Evolutionary conservation across 2,113 vertebrate species (phyloP).

Genomic region (Myotis brandtii): DNA sequence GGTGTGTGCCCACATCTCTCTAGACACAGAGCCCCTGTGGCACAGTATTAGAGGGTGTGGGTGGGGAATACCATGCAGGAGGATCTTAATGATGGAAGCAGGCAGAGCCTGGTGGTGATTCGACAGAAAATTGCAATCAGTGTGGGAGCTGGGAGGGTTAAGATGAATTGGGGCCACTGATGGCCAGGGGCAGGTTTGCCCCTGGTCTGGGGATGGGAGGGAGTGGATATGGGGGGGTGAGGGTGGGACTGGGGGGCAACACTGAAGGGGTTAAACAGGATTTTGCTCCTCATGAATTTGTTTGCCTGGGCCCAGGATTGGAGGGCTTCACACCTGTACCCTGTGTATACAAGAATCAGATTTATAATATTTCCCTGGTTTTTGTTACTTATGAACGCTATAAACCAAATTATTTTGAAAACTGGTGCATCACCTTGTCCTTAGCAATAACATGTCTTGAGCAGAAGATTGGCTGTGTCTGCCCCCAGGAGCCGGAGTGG

Average conservation of each 20-base stretch:
- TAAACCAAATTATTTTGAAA: slow-evolving; percentile 89
- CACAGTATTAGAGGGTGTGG: slow-evolving; percentile 66
- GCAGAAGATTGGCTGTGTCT: slow-evolving; percentile 83
- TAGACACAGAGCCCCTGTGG: slow-evolving; percentile 50
- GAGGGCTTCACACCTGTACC: slow-evolving; percentile 78
- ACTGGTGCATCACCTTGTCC: slow-evolving; percentile 85
- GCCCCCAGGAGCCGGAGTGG: slow-evolving; percentile 79
- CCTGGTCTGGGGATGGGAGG: slow-evolving; percentile 68
- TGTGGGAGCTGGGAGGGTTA: slow-evolving; percentile 73
- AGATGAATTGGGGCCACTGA: slow-evolving; percentile 73
- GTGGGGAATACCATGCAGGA: slow-evolving; percentile 19
- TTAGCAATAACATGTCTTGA: slow-evolving; percentile 88
- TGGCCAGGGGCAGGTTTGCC: slow-evolving; percentile 52
- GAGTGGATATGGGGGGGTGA: slow-evolving; percentile 29
- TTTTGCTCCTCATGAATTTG: slow-evolving; percentile 81
- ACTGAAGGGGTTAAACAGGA: slow-evolving; percentile 77
- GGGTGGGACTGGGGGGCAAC: slow-evolving; percentile 71
- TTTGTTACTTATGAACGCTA: slow-evolving; percentile 88
- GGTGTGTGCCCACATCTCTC: background rate
- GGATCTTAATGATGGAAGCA: slow-evolving; percentile 71
- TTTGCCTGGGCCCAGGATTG: slow-evolving; percentile 79
- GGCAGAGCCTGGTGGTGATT: slow-evolving; percentile 82
- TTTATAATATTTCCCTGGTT: slow-evolving; percentile 85
- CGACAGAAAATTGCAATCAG: slow-evolving; percentile 73
- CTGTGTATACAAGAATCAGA: slow-evolving; percentile 84